Conservation (phyloP, 2,888 invertebrate genomes). For the Alcis repandata region DNA sequence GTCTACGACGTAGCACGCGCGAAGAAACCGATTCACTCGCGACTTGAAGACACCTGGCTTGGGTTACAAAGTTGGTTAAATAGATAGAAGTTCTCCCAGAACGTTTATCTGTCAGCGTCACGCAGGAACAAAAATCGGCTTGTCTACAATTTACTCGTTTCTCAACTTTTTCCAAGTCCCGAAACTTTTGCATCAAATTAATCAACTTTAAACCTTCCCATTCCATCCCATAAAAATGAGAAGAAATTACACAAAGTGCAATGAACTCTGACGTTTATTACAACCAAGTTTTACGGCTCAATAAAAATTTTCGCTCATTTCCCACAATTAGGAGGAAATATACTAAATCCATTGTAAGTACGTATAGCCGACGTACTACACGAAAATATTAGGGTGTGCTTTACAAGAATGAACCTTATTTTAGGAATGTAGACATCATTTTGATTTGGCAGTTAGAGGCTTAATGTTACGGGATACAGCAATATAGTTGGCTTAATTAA, state of each 20-base stretch:
- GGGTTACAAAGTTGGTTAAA: too few species aligned
- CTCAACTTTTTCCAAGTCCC: constrained; percentile 7
- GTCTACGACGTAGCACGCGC: too few species aligned
- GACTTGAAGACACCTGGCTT: too few species aligned
- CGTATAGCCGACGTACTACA: constrained; percentile 41
- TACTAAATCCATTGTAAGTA: constrained; percentile 48
- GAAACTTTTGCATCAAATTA: constrained; percentile 44
- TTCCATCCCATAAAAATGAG: constrained; percentile 60
- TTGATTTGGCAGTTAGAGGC: constrained; percentile 19
- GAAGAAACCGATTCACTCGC: too few species aligned
- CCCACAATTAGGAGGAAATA: constrained; percentile 69
- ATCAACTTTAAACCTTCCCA: constrained; percentile 46
- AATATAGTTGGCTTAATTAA: constrained; percentile 67
- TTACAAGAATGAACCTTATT: constrained; percentile 27
- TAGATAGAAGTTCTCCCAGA: too few species aligned
- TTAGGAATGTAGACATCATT: neutral
- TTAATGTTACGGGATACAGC: constrained; percentile 53
- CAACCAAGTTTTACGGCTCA: constrained; percentile 71
- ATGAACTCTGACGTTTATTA: constrained; percentile 74
- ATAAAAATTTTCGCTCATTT: constrained; percentile 80
- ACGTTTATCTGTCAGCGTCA: too few species aligned
- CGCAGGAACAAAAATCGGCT: neutral
- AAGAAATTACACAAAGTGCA: constrained; percentile 69
- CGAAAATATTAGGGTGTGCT: constrained; percentile 17
- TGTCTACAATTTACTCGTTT: neutral